Conservation (phyloP, 2,797 vertebrate genomes). For the Pteropus rufus region DNA sequence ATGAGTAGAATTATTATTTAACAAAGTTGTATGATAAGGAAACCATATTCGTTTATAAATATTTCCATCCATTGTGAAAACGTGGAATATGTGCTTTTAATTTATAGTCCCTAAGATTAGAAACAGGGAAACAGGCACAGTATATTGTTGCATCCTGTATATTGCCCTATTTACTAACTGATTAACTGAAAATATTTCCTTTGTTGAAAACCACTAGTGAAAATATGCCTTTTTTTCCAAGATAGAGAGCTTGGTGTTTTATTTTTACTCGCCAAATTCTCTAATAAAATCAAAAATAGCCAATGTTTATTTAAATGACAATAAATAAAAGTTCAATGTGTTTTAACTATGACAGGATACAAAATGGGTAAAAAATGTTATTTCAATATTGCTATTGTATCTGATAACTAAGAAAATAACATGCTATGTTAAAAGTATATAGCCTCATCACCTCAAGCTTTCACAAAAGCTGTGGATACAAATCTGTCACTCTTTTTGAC, state of each 20-base stretch:
- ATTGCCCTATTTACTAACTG: neutral
- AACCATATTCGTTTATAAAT: neutral
- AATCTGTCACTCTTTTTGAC: conserved; percentile 12
- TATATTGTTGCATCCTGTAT: neutral
- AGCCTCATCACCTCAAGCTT: neutral
- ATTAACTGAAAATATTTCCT: neutral
- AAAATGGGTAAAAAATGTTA: neutral
- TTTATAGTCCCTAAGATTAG: neutral
- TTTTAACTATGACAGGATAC: neutral
- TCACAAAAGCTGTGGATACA: neutral
- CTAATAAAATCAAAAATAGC: neutral
- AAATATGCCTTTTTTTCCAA: neutral
- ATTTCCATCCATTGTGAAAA: neutral
- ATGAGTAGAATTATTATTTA: neutral
- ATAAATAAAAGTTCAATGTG: neutral
- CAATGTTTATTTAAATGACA: neutral
- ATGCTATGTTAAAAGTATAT: neutral
- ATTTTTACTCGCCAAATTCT: neutral
- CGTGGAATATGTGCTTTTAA: neutral
- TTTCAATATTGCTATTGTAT: neutral
- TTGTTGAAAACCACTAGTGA: neutral
- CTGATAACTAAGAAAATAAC: neutral
- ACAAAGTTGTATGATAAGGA: neutral
- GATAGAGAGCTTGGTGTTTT: neutral
- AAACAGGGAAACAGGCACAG: neutral